Percentiles rank a stretch among this genome's conserved stretches.
Conservation (phyloP, 2,888 invertebrate species). For the Drosophila mimetica region DNA sequence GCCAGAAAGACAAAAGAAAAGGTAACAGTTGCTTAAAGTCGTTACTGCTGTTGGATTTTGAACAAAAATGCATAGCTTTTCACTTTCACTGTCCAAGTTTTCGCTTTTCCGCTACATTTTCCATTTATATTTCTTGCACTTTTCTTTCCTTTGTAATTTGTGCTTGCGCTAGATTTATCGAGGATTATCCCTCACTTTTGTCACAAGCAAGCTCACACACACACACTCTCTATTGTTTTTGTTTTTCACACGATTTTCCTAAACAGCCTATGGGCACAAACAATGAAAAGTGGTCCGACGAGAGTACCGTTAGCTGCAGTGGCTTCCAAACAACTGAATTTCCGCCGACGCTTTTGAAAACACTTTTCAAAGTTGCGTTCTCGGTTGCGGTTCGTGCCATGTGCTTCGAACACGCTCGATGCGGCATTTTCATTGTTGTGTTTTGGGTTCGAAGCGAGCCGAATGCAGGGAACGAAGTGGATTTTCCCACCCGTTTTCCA, state of each 20-base stretch:
- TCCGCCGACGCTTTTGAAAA: slow-evolving; percentile 40
- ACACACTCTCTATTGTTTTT: slow-evolving; percentile 39
- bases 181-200: slow-evolving; percentile 43
- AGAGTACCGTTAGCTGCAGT: slow-evolving; percentile 71
- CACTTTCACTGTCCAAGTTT: slow-evolving; percentile 58
- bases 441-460: slow-evolving; percentile 59
- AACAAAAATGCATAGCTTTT: slow-evolving; percentile 37
- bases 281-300: slow-evolving; percentile 30
- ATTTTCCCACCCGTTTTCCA: slow-evolving; percentile 6
- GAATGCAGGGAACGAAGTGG: slow-evolving; percentile 37
- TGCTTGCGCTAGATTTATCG: slow-evolving; percentile 45
- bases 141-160: slow-evolving; percentile 26
- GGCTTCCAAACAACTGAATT: slow-evolving; percentile 73
- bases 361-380: slow-evolving; percentile 29
- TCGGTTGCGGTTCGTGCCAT: slow-evolving; percentile 45
- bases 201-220: slow-evolving; percentile 32
- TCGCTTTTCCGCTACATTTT: slow-evolving; percentile 22
- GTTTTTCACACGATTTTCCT: slow-evolving; percentile 30
- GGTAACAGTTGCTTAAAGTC: slow-evolving; percentile 20
- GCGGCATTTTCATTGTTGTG: slow-evolving; percentile 62
- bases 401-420: slow-evolving; percentile 68
- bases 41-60: slow-evolving; percentile 39
- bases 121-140: slow-evolving; percentile 26
- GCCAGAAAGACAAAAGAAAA: slow-evolving; percentile 21
- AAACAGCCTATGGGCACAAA: slow-evolving; percentile 24